Evolutionary conservation across 1,140 invertebrate species (phyloP).

Genomic region (Cephus cinctus): DNA sequence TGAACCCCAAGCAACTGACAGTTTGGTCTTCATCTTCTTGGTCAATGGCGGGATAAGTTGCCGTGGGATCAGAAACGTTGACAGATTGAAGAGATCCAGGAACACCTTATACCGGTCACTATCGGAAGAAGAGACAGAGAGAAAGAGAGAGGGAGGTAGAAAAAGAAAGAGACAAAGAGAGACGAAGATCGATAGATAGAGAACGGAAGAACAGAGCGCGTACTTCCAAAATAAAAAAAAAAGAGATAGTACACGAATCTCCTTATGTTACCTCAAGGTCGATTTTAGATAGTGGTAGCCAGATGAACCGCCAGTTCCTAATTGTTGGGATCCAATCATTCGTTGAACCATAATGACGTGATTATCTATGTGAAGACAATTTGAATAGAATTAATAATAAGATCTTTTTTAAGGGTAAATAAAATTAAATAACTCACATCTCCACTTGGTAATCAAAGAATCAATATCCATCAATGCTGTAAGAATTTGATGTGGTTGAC

Average conservation of each 20-base stretch:
- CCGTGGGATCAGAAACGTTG: conserved; percentile 92
- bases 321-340: conserved; percentile 96
- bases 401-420: neutral
- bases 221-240: conserved; percentile 2
- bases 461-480: conserved; percentile 96
- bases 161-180: conserved; percentile 19
- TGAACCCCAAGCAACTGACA: conserved; percentile 47
- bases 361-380: conserved; percentile 73
- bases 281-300: conserved; percentile 97
- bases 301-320: conserved; percentile 96
- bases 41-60: conserved; percentile 87
- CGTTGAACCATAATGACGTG: conserved; percentile 98
- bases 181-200: too few species aligned
- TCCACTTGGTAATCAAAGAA: conserved; percentile 98
- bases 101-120: conserved; percentile 99
- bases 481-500: conserved; percentile 93
- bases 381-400: conserved; percentile 16
- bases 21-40: conserved; percentile 64
- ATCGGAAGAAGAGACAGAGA: neutral
- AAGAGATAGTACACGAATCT: neutral
- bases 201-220: too few species aligned
- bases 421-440: conserved; percentile 73
- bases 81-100: conserved; percentile 95
- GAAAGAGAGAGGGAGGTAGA: neutral
- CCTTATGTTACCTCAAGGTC: conserved; percentile 82